Conservation (phyloP, 2,888 invertebrate genomes). For the Drosophila birchii region DNA sequence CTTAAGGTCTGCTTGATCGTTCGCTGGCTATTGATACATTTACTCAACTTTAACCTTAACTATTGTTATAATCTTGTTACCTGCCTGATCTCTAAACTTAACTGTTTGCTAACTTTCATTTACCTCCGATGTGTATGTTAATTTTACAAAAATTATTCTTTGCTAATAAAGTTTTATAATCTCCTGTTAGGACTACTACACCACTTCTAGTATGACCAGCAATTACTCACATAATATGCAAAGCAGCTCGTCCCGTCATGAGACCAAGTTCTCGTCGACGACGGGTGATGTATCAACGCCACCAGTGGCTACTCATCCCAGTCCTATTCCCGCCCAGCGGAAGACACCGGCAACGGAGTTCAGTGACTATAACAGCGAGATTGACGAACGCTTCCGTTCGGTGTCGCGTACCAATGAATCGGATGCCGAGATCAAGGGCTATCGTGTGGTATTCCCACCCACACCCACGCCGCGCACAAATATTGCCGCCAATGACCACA, state of each 20-base stretch:
- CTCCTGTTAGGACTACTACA: slow-evolving; percentile 85
- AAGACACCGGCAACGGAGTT: slow-evolving; percentile 85
- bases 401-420: slow-evolving; percentile 87
- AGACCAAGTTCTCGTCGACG: slow-evolving; percentile 74
- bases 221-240: slow-evolving; percentile 85
- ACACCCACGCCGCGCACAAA: slow-evolving; percentile 86
- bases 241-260: slow-evolving; percentile 68
- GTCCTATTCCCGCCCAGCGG: slow-evolving; percentile 86
- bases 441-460: slow-evolving; percentile 87
- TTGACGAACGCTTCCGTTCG: slow-evolving; percentile 88
- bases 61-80: slow-evolving; percentile 18
- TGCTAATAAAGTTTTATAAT: background rate
- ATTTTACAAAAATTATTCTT: background rate
- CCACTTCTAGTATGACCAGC: slow-evolving; percentile 85
- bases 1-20: background rate
- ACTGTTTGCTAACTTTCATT: slow-evolving; percentile 29
- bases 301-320: slow-evolving; percentile 85
- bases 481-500: slow-evolving; percentile 83
- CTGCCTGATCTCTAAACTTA: slow-evolving; percentile 50
- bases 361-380: slow-evolving; percentile 90
- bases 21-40: slow-evolving; percentile 25
- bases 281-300: slow-evolving; percentile 5
- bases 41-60: slow-evolving; percentile 12
- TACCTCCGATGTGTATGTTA: slow-evolving; percentile 5
- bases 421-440: slow-evolving; percentile 86